phyloP scores from a whole-genome alignment of 2,888 invertebrate genomes.

The Troides helena region DNA sequence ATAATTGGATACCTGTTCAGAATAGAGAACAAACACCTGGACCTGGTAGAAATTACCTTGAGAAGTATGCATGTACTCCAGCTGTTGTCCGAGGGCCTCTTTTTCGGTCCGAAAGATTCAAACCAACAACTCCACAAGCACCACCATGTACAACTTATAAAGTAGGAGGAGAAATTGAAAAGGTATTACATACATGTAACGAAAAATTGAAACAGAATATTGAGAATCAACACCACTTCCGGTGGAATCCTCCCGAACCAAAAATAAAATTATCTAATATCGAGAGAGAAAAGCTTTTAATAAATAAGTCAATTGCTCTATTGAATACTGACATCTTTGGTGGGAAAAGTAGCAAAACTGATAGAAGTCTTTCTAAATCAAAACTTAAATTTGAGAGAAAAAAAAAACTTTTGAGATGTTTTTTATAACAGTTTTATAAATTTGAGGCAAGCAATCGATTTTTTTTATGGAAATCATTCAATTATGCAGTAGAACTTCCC shows the following conservation, averaged over 20 bases:
- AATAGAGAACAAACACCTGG: slow-evolving; percentile 53
- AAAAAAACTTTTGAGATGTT: slow-evolving; percentile 45
- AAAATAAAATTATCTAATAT: slow-evolving; percentile 39
- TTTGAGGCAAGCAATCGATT: no score
- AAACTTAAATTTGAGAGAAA: slow-evolving; percentile 13
- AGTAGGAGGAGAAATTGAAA: slow-evolving; percentile 54
- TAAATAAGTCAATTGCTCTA: slow-evolving; percentile 52
- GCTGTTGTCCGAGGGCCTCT: slow-evolving; percentile 59
- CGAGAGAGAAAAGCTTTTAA: slow-evolving; percentile 47
- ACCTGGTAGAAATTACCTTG: slow-evolving; percentile 52
- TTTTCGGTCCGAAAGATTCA: slow-evolving; percentile 51
- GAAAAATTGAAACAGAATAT: slow-evolving; percentile 52
- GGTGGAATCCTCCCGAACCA: slow-evolving; percentile 45
- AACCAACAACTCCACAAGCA: slow-evolving; percentile 28
- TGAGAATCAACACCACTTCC: slow-evolving; percentile 45
- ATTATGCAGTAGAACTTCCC: no score
- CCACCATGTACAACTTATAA: slow-evolving; percentile 62
- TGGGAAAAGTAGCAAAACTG: slow-evolving; percentile 10
- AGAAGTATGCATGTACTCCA: slow-evolving; percentile 50
- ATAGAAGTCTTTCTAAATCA: slow-evolving; percentile 10
- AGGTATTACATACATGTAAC: slow-evolving; percentile 58
- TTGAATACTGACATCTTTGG: slow-evolving; percentile 42
- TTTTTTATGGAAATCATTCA: no score
- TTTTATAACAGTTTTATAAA: slow-evolving; percentile 25
- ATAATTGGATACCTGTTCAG: slow-evolving; percentile 55